Conservation (phyloP, 2,888 invertebrate genomes). For the Temnothorax ravouxi region DNA sequence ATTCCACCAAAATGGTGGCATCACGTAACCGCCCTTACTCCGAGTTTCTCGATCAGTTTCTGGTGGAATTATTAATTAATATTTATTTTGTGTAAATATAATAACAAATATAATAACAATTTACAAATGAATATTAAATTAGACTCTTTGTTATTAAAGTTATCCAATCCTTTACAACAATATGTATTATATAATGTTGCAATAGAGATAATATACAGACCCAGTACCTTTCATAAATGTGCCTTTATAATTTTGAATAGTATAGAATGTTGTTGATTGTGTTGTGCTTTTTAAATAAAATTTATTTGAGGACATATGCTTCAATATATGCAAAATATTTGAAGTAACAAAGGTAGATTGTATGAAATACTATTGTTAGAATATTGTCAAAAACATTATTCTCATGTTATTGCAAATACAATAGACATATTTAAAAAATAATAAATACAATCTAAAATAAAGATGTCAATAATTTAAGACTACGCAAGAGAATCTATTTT, state of each 20-base stretch:
- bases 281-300: not conserved
- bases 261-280: not conserved
- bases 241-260: not conserved
- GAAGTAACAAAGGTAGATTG: not conserved
- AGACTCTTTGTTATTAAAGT: constrained; percentile 43
- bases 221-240: not conserved
- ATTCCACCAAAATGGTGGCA: constrained; percentile 99
- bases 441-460: not conserved
- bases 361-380: not conserved
- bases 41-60: constrained; percentile 98
- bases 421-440: not conserved
- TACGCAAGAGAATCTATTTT: not conserved
- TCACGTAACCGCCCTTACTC: constrained; percentile 94
- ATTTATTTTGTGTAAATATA: not conserved
- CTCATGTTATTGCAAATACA: not conserved
- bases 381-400: not conserved
- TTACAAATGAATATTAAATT: not conserved
- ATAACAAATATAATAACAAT: not conserved
- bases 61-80: constrained; percentile 95
- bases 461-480: not conserved
- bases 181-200: constrained; percentile 71
- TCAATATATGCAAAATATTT: not conserved
- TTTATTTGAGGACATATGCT: not conserved
- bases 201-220: not conserved
- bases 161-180: constrained; percentile 62